Evolutionary conservation across 2,888 invertebrate genomes (phyloP).

Genomic region (Imbricaverruca yamaguchii): DNA sequence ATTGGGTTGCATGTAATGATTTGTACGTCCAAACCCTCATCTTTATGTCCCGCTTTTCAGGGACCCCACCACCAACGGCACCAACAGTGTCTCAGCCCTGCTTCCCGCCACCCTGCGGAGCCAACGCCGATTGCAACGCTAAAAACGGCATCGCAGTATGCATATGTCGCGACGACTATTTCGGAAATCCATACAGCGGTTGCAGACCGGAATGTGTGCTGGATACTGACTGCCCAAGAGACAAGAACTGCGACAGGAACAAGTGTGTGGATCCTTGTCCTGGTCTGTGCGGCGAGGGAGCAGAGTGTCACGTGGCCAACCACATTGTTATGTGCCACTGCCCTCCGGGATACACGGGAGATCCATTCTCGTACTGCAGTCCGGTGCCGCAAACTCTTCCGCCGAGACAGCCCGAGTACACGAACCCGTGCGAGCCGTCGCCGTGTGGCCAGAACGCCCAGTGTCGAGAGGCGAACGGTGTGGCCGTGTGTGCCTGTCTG

Average conservation of each 20-base stretch:
- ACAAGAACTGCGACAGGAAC: slow-evolving; percentile 57
- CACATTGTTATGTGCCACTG: slow-evolving; percentile 72
- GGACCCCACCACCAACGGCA: neutral
- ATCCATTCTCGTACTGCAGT: slow-evolving; percentile 48
- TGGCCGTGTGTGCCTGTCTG: slow-evolving; percentile 59
- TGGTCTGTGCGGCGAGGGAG: slow-evolving; percentile 67
- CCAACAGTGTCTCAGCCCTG: slow-evolving; percentile 50
- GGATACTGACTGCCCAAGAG: slow-evolving; percentile 68
- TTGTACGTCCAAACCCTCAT: no score
- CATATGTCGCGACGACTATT: slow-evolving; percentile 35
- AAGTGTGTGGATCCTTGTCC: slow-evolving; percentile 63
- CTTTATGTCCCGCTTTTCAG: neutral
- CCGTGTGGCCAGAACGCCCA: slow-evolving; percentile 80
- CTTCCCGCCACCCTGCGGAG: slow-evolving; percentile 67
- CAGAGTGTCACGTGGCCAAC: slow-evolving; percentile 62
- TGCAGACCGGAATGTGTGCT: slow-evolving; percentile 77
- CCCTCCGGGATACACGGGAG: slow-evolving; percentile 59
- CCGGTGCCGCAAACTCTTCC: slow-evolving; percentile 39
- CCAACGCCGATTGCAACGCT: slow-evolving; percentile 71
- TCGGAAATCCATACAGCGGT: slow-evolving; percentile 65
- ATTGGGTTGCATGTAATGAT: no score
- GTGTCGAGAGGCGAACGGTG: slow-evolving; percentile 43
- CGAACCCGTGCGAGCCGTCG: slow-evolving; percentile 67
- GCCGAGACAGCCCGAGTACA: slow-evolving; percentile 12
- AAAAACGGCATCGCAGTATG: slow-evolving; percentile 46